Evolutionary conservation across 2,888 invertebrate genomes (phyloP).

Genomic region (Onthophagus sagittarius): DNA sequence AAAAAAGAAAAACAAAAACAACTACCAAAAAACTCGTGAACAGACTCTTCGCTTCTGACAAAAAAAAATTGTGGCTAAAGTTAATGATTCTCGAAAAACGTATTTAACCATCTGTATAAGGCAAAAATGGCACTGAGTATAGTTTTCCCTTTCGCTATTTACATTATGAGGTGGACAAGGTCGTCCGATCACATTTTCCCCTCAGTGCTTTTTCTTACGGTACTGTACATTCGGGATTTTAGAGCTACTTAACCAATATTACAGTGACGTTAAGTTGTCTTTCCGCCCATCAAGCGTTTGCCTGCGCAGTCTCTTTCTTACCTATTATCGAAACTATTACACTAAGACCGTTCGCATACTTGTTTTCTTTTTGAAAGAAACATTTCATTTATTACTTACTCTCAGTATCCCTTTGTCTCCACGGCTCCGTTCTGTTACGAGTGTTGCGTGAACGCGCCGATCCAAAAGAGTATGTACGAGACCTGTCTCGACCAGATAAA

Average conservation of each 20-base stretch:
- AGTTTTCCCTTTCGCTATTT: conserved; percentile 12
- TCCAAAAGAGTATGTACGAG: conserved; percentile 45
- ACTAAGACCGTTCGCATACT: not conserved
- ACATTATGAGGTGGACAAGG: conserved; percentile 5
- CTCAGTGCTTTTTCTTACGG: conserved; percentile 20
- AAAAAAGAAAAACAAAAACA: conserved; percentile 13
- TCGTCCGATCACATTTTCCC: conserved; percentile 17
- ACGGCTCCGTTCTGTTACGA: conserved; percentile 41
- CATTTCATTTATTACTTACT: conserved; percentile 21
- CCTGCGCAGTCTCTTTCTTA: conserved; percentile 17
- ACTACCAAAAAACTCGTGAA: conserved; percentile 14
- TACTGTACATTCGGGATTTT: conserved; percentile 19
- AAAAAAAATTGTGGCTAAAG: conserved; percentile 5
- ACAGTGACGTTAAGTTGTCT: conserved; percentile 5
- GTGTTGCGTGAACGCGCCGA: conserved; percentile 41
- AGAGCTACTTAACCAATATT: conserved; percentile 4
- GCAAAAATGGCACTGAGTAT: conserved; percentile 31
- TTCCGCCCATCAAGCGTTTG: conserved; percentile 14
- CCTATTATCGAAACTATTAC: conserved; percentile 10
- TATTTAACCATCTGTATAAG: not conserved
- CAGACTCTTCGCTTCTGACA: not conserved
- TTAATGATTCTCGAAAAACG: not conserved
- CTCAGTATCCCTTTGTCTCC: conserved; percentile 41
- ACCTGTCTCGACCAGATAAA: conserved; percentile 35
- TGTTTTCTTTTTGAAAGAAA: too few relatives aligned